Conservation (phyloP, 1,140 invertebrate genomes). For the Zophobas morio region DNA sequence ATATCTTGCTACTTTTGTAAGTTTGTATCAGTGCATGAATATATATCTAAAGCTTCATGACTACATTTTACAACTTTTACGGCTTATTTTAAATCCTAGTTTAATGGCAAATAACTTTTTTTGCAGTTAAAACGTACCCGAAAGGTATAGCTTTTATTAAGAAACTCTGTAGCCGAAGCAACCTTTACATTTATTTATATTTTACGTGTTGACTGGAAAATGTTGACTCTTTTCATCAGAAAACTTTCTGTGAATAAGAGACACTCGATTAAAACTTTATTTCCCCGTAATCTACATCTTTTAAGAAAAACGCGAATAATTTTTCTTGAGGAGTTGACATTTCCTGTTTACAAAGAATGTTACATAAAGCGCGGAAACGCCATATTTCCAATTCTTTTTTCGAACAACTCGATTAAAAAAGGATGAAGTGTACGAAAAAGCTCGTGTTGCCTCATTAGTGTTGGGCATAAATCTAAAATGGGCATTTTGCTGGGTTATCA, state of each 20-base stretch:
- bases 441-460: slow-evolving; percentile 29
- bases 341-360: slow-evolving; percentile 7
- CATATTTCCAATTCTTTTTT: background rate
- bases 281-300: slow-evolving; percentile 9
- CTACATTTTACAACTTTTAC: no score
- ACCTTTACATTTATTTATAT: no score
- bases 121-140: no score
- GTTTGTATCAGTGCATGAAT: no score
- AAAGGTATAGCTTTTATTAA: no score
- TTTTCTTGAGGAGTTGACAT: background rate
- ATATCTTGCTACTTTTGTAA: no score
- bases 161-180: no score
- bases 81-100: no score
- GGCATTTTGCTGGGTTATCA: slow-evolving; percentile 37
- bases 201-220: background rate
- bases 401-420: background rate
- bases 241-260: slow-evolving; percentile 20
- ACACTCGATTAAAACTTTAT: slow-evolving; percentile 42
- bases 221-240: slow-evolving; percentile 17
- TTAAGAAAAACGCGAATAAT: slow-evolving; percentile 17
- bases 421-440: background rate
- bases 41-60: no score
- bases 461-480: slow-evolving; percentile 21
- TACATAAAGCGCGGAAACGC: background rate
- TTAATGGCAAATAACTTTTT: no score